Base-by-base conservation (phyloP, 2,888 invertebrate genomes). In the Eupsilia transversa region DNA sequence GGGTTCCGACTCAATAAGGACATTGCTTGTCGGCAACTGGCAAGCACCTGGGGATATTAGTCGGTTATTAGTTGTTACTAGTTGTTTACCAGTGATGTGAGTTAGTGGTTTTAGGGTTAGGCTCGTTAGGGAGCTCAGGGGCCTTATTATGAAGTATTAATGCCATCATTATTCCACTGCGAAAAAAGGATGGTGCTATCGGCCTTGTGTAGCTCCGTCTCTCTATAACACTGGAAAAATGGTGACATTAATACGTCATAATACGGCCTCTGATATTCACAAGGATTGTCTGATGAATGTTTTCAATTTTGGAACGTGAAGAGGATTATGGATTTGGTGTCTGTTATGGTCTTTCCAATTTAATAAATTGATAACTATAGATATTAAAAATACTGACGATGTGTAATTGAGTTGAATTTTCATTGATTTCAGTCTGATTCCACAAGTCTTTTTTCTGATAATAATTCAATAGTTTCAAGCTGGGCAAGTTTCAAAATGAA, bases 1-100 rank as follows among this genome's bases (percentile, higher is more conserved):
- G 72, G 86, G 86, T 90, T 91, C 91, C 90, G 88, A 91, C 87
- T 89, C 81, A 86, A 89, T 91, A 89, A 89, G 84, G 87, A 88
- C 84, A 83, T 88, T 84, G 84, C 83, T 79, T 82, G 84, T 85
- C 82, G 75, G 73, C 74, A 65, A 74, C 61, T 71, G 52, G 82
- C 72, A 72, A 78, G 77, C 72, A 83, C 71, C 68, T 80, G 79
- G 68, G 49, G 61, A 69, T 80, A 74, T 86, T 84, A 82, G 60
- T 17, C 1, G 7, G 67, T 79, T 74, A 74, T 71, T 78, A 73
- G 38, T 38, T 54, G 69, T 79, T 59, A 27, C 46, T 35, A 38
- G 30, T 57, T 64, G 74, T 64, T 64, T 59, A 73, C 17, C 30
- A n/a, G 57, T 41, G 20, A 35, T 27, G 76, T 3, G n/a, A 46